A percentile compares a stretch with the other conserved stretches of the same genome.
These are phyloP conservation scores for Drosophila nebulosa DNA, from an alignment of 1,140 invertebrate species.

Conservation along the genomic window DNA sequence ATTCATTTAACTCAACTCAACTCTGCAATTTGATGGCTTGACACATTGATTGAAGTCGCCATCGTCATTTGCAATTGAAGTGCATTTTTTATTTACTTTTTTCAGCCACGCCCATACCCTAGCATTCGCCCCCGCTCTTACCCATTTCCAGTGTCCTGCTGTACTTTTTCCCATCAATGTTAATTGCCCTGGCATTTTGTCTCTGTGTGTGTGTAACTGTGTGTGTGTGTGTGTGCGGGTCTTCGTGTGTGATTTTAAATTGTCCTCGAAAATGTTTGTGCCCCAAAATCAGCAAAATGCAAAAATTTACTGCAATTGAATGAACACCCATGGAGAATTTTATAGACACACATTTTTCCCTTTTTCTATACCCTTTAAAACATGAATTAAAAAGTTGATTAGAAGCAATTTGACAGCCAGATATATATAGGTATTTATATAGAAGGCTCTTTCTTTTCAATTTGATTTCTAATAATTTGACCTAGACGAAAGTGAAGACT, in stretches of 20 bases:
- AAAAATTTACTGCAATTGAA: conserved; percentile 47
- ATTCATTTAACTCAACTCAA: not conserved
- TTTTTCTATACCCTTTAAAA: conserved; percentile 20
- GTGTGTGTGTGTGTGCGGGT: not conserved
- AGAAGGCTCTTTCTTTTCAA: too few relatives aligned
- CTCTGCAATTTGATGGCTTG: conserved; percentile 24
- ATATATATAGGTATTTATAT: too few relatives aligned
- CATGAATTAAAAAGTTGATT: too few relatives aligned
- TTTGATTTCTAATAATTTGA: too few relatives aligned
- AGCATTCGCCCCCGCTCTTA: too few relatives aligned
- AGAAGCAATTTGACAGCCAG: too few relatives aligned
- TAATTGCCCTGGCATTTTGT: conserved; percentile 50
- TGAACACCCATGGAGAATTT: conserved; percentile 50
- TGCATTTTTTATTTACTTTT: conserved; percentile 46
- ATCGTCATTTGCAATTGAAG: conserved; percentile 54
- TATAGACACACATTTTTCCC: conserved; percentile 18
- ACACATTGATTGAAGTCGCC: conserved; percentile 63
- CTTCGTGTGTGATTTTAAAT: conserved; percentile 41
- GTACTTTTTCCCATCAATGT: conserved; percentile 45
- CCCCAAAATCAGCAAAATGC: conserved; percentile 36
- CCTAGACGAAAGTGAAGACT: too few relatives aligned
- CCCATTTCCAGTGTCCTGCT: not conserved
- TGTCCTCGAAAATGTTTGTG: conserved; percentile 48
- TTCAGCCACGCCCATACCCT: not conserved
- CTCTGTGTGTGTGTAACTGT: not conserved